Conservation (phyloP, 1,140 invertebrate genomes). For the Potamilus streckersoni region DNA sequence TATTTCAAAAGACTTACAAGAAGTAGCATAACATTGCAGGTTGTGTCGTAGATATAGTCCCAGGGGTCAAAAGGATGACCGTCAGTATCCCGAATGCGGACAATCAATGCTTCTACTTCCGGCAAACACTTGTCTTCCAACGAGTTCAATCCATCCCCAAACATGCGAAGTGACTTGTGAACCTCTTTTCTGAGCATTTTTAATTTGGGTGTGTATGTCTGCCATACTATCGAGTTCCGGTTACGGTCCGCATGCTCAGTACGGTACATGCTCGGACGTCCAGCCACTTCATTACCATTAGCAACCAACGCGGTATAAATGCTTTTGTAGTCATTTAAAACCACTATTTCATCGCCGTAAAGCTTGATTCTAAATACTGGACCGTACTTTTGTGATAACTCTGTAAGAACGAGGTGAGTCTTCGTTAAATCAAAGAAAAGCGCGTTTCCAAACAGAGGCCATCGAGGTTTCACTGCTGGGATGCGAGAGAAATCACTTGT, state of each 20-base stretch:
- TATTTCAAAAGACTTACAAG: slow-evolving; percentile 37
- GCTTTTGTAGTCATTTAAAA: slow-evolving; percentile 48
- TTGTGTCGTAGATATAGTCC: slow-evolving; percentile 40
- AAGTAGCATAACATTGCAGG: slow-evolving; percentile 52
- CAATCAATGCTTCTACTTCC: slow-evolving; percentile 40
- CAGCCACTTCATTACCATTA: slow-evolving; percentile 46
- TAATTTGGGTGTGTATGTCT: slow-evolving; percentile 55
- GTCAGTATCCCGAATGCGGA: slow-evolving; percentile 16
- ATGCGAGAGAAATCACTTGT: slow-evolving; percentile 27
- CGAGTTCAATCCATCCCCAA: slow-evolving; percentile 41
- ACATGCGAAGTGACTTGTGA: slow-evolving; percentile 47
- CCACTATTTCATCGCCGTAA: slow-evolving; percentile 50
- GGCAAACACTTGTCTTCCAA: slow-evolving; percentile 42
- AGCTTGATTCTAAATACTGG: slow-evolving; percentile 47
- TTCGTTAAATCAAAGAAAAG: slow-evolving; percentile 37
- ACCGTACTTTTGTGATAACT: slow-evolving; percentile 47
- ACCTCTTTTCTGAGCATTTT: slow-evolving; percentile 47
- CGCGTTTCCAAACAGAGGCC: slow-evolving; percentile 52
- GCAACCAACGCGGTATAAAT: slow-evolving; percentile 52
- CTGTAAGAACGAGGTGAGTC: slow-evolving; percentile 45
- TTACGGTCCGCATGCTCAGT: slow-evolving; percentile 38
- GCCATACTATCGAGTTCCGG: slow-evolving; percentile 56
- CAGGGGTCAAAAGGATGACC: slow-evolving; percentile 44
- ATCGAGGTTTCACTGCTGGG: slow-evolving; percentile 33
- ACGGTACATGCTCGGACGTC: slow-evolving; percentile 53